A percentile compares a stretch with the other conserved stretches of the same genome.
These are phyloP conservation scores for Hemibagrus guttatus DNA, from an alignment of 2,797 vertebrate genomes.

Conservation along the genomic window DNA sequence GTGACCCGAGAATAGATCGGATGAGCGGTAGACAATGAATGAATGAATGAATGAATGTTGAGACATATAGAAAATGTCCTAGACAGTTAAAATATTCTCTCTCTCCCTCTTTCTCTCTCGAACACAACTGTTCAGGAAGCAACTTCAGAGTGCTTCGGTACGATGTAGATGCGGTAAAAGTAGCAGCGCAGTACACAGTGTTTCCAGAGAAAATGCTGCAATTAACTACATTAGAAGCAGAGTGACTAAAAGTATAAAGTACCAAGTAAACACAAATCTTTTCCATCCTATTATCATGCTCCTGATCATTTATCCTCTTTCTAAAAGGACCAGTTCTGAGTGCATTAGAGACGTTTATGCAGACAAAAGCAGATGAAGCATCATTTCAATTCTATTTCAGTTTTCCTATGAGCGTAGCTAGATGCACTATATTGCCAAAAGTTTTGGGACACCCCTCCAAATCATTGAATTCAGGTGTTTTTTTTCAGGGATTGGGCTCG, in stretches of 20 bases:
- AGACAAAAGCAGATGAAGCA: not conserved
- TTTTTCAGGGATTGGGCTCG: too few relatives aligned
- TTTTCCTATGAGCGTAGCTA: not conserved
- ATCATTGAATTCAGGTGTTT: too few relatives aligned
- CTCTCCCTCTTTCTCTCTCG: too few relatives aligned
- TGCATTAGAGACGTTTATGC: not conserved
- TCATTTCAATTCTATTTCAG: not conserved
- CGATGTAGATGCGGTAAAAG: not conserved
- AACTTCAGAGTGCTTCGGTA: not conserved
- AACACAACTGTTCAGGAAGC: not conserved
- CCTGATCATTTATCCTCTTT: not conserved
- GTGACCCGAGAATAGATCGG: too few relatives aligned
- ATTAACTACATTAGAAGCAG: not conserved
- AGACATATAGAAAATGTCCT: too few relatives aligned
- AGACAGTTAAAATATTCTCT: too few relatives aligned
- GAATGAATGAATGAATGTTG: too few relatives aligned
- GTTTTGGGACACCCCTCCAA: too few relatives aligned
- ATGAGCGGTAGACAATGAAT: too few relatives aligned
- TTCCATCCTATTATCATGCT: not conserved
- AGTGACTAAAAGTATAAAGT: not conserved
- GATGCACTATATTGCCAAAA: too few relatives aligned
- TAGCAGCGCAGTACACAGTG: not conserved
- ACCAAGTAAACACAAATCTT: conserved; percentile 8
- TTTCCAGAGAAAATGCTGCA: not conserved
- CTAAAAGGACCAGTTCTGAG: not conserved